Evolutionary conservation across 2,113 vertebrate genomes (phyloP).

Genomic region (Stercorarius parasiticus): DNA sequence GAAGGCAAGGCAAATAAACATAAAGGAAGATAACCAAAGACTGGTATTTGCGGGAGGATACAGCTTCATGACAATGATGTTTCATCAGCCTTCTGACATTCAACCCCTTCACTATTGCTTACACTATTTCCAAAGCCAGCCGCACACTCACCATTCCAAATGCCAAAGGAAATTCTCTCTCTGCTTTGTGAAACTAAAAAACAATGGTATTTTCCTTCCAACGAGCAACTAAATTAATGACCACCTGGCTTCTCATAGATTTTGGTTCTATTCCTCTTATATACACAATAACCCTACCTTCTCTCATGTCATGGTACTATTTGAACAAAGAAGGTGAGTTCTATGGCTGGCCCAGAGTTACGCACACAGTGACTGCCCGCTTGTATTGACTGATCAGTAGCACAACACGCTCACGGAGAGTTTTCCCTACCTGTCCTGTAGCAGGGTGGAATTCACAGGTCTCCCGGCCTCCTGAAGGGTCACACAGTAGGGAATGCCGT

Average conservation of each 20-base stretch:
- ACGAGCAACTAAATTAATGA: not conserved
- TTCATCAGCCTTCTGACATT: not conserved
- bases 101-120: not conserved
- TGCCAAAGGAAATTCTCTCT: not conserved
- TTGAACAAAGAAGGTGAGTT: not conserved
- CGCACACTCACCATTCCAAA: not conserved
- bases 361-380: not conserved
- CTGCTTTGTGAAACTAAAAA: not conserved
- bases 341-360: not conserved
- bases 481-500: not conserved
- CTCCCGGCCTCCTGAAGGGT: not conserved
- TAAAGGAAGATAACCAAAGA: not conserved
- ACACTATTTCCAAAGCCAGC: not conserved
- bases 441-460: fast-evolving
- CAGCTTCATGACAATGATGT: not conserved
- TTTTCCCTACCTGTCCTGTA: not conserved
- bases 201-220: not conserved
- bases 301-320: not conserved
- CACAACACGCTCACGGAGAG: not conserved
- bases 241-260: not conserved
- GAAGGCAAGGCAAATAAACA: constrained; percentile 21
- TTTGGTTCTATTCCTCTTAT: not conserved
- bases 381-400: not conserved
- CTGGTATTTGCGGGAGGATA: not conserved
- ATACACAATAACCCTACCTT: not conserved